Conservation (phyloP, 1,140 invertebrate species). For the Drosophila melanica region DNA sequence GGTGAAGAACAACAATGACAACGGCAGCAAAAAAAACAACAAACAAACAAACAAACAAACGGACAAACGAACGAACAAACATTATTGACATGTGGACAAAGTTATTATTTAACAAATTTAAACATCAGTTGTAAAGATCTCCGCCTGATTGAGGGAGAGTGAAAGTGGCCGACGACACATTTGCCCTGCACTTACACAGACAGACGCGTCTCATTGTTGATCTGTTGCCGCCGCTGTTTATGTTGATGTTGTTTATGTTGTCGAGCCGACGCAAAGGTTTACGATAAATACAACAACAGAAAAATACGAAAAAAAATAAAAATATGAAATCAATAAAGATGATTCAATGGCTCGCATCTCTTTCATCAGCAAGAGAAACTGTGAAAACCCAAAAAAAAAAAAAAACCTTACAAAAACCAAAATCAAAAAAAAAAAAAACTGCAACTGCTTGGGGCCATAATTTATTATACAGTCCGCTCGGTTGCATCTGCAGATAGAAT, state of each 20-base stretch:
- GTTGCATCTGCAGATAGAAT: slow-evolving; percentile 41
- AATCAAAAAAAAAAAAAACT: no score
- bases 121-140: slow-evolving; percentile 5
- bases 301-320: slow-evolving; percentile 36
- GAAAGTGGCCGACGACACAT: slow-evolving; percentile 62
- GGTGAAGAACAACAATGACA: no score
- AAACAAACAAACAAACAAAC: slow-evolving; percentile 22
- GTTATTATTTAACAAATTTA: slow-evolving; percentile 81
- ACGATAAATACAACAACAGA: not conserved
- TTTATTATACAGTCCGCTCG: not conserved
- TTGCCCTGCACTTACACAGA: slow-evolving; percentile 77
- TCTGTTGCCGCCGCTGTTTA: slow-evolving; percentile 53
- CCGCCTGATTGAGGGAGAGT: slow-evolving; percentile 30
- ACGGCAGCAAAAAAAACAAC: slow-evolving; percentile 40
- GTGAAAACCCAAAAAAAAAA: slow-evolving; percentile 39
- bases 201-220: slow-evolving; percentile 73
- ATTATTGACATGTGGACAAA: slow-evolving; percentile 37
- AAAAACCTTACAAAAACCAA: slow-evolving; percentile 22
- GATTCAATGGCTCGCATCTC: slow-evolving; percentile 74
- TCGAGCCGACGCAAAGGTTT: slow-evolving; percentile 22
- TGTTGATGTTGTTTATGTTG: slow-evolving; percentile 43
- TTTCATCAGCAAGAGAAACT: slow-evolving; percentile 69
- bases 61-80: slow-evolving; percentile 15
- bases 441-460: slow-evolving; percentile 15
- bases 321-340: slow-evolving; percentile 82